These are phyloP conservation scores for Drosophila cardini DNA, from an alignment of 1,140 invertebrate species.

Conservation along the genomic window DNA sequence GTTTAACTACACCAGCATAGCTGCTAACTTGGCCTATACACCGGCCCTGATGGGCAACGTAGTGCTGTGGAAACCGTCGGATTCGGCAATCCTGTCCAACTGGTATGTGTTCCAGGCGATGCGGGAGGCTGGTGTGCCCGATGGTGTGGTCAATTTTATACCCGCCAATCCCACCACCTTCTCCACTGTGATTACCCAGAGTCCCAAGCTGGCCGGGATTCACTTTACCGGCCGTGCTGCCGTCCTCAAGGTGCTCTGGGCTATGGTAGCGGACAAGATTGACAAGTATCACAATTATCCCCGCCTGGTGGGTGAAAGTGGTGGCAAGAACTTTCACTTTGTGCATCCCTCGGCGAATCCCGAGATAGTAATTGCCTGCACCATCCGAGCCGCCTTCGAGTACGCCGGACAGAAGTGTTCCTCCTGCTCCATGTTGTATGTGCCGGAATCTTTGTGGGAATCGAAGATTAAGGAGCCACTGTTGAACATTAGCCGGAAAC, in stretches of 20 bases:
- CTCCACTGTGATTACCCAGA: constrained; percentile 93
- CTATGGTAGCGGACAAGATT: constrained; percentile 95
- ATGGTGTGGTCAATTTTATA: constrained; percentile 98
- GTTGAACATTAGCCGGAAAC: constrained; percentile 78
- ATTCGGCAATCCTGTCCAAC: constrained; percentile 98
- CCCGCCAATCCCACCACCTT: constrained; percentile 96
- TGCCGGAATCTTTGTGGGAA: constrained; percentile 95
- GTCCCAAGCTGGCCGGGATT: constrained; percentile 94
- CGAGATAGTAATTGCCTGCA: constrained; percentile 90
- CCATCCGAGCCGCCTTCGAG: constrained; percentile 97
- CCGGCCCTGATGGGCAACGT: constrained; percentile 99
- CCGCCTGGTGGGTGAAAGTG: constrained; percentile 96
- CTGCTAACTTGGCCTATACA: constrained; percentile 97
- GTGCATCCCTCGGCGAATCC: constrained; percentile 95
- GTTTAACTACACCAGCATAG: constrained; percentile 99
- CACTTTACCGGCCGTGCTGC: constrained; percentile 93
- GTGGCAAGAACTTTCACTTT: constrained; percentile 99
- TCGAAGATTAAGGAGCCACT: constrained; percentile 46
- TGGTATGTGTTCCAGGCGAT: constrained; percentile 97
- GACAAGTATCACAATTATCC: constrained; percentile 95
- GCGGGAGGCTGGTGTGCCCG: constrained; percentile 95
- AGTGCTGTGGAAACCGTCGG: constrained; percentile 99
- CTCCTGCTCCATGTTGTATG: constrained; percentile 97
- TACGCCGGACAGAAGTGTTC: constrained; percentile 99
- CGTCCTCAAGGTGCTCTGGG: constrained; percentile 97